Base-by-base conservation (phyloP, 2,888 invertebrate genomes). In the Dichetophora obliterata region DNA sequence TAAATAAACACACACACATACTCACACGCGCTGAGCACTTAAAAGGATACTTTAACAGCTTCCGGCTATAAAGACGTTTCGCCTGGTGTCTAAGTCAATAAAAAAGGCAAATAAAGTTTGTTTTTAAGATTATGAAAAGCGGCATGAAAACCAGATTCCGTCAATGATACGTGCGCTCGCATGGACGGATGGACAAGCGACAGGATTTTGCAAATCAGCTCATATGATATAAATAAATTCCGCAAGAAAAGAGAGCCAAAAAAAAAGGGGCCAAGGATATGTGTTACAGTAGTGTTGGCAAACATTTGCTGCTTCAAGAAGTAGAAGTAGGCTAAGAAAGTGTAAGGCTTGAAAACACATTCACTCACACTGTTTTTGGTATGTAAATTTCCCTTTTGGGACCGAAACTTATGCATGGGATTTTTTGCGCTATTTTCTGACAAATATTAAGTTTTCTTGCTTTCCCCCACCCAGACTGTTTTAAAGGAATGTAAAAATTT, bases 321-420 rank as follows among this genome's bases (percentile, higher is more conserved):
- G 59, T 27, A 59, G 59, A 16, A 27, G 14, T 59, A 34, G n/a
- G n/a, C 9, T n/a, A 37, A 63, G 34, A 31, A 34, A 54, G 19
- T 54, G 22, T 54, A 54, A 54, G 14, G 14, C 11, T 24, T 14
- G 59, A 16, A 24, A 43, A 43, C 11, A 43, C 43, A 14, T 31
- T 22, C 34, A 75, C 52, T 66, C 43, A 11, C 43, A 43, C 43
- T 75, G 69, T 66, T 77, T 73, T 69, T 59, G 77, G 80, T 34
- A 70, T 70, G 69, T 54, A 70, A 70, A 70, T 70, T n/a, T 54
- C 69, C 48, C 69, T 52, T 52, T 19, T 31, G 69, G 69, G 52
- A 70, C 54, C 31, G 11, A 54, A 70, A 34, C 69, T 22, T 69
- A 50, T 52, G 69, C 52, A 69, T 68, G 68, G 69, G 27, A 50